Evolutionary conservation across 2,888 invertebrate genomes (phyloP).

Genomic region (Ormia ochracea): DNA sequence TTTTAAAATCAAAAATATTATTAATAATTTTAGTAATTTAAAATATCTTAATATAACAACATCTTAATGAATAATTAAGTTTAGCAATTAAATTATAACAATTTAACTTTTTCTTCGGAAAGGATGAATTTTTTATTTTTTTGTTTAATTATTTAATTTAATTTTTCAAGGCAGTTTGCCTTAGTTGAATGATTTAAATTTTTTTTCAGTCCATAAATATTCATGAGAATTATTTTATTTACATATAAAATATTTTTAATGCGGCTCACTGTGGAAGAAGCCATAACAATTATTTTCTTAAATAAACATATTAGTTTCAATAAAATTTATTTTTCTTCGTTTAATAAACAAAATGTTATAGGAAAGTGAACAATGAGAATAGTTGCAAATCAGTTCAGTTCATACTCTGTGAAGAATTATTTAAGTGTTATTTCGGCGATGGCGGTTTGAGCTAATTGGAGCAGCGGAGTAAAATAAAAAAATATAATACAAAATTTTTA

Average conservation of each 20-base stretch:
- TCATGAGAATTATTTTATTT: neutral
- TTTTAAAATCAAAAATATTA: too few relatives aligned
- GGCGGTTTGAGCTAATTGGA: too few relatives aligned
- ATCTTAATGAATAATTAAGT: too few relatives aligned
- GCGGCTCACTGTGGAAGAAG: conserved; percentile 33
- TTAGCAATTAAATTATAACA: too few relatives aligned
- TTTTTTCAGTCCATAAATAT: conserved; percentile 31
- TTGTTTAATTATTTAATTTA: conserved; percentile 3
- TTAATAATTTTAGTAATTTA: too few relatives aligned
- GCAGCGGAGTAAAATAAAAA: too few relatives aligned
- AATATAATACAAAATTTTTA: too few relatives aligned
- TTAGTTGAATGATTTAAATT: conserved; percentile 28
- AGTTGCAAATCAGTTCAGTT: neutral
- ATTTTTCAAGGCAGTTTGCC: too few relatives aligned
- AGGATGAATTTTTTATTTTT: neutral
- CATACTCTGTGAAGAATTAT: neutral
- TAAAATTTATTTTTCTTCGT: neutral
- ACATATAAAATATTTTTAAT: conserved; percentile 12
- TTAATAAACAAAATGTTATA: neutral
- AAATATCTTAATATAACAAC: too few relatives aligned
- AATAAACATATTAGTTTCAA: conserved; percentile 12
- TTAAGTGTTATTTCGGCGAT: too few relatives aligned
- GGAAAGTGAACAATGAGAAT: neutral
- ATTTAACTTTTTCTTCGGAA: too few relatives aligned
- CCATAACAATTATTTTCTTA: conserved; percentile 47